Base-by-base conservation (phyloP, 2,888 invertebrate genomes). In the Phyllotreta striolata region DNA sequence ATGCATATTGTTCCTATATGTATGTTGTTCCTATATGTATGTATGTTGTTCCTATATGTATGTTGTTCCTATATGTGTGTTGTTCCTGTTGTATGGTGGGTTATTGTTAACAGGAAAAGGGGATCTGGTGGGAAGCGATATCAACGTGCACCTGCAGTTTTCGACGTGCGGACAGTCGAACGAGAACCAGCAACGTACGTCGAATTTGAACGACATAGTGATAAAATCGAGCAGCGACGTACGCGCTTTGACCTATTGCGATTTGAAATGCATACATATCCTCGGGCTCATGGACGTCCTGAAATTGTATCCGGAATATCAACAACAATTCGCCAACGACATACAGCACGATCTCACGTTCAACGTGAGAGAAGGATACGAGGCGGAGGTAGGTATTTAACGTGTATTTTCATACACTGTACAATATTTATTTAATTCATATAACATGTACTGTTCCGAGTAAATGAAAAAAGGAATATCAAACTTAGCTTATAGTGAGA, bases 161-260 rank as follows among this genome's bases (percentile, higher is more conserved):
- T 80, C 90, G 75, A 88, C 89, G 74, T 85, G 85, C 62, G 87
- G 88, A 38, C 83, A 83, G 0, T 66, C 74, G 10, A 71, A 73
- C 38, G 64, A 64, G 37, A 64, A 61, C 47, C 64, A 57, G 47
- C 57, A 8, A 86, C 87, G 66, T 55, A 59, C 56, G 1, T 24
- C 55, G n/a, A 52, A 52, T 39, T 8, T 10, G 8, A 14, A 84
- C 24, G 94, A 95, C 78, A 90, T 92, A 40, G 89, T 96, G 46
- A 91, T 95, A 44, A 95, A 96, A 82, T 95, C 96, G 52, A 94
- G 93, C 82, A 95, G 95, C 81, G 96, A 97, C 80, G 96, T 97
- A 39, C 84, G 91, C 84, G 96, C 96, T 40, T 85, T 97, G 58
- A 97, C 97, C 46, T 97, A 97, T 83, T 97, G 97, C 82, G 97